Base-by-base conservation (phyloP, 2,888 invertebrate genomes). In the Papilio demoleus region DNA sequence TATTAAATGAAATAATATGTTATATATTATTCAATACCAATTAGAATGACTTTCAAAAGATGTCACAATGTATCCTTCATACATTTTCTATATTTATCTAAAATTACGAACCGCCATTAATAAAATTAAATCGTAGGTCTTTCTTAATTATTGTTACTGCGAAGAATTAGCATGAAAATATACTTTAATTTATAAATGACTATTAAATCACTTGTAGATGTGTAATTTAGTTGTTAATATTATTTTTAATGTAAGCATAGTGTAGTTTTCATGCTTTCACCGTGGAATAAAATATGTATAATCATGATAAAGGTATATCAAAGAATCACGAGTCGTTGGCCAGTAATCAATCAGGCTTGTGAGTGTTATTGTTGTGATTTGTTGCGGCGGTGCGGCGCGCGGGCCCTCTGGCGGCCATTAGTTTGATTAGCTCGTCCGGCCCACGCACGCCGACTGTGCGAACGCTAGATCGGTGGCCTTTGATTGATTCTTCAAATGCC, bases 301-400 rank as follows among this genome's bases (percentile, higher is more conserved):
- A 82, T 83, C 84, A 82, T 85, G 53, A 56, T 53, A 53, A 56
- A 68, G 81, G 80, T 82, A 80, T 81, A 85, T 83, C 83, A 78
- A 79, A 80, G 79, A 82, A 80, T 83, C 84, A 84, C 79, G 83
- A 87, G 83, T 84, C 81, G 80, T 79, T 81, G 77, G 80, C 78
- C 72, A 19, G 74, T 86, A 87, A 90, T 90, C 87, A 85, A 90
- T 88, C 88, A 87, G 82, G 77, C 81, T 56, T 56, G 83, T 85
- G 83, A 82, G 72, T 85, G 85, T 90, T 89, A 88, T 89, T 89
- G 86, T 90, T 89, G 87, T 88, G 86, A 88, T 88, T 89, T 88
- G 88, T 87, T 87, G 84, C 83, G 84, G 85, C 81, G 75, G 74
- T 71, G 73, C 53, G 71, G 61, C 69, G 67, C 50, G 67, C 69